phyloP scores from a whole-genome alignment of 2,888 invertebrate genomes.

The Tricholauxania praeusta region DNA sequence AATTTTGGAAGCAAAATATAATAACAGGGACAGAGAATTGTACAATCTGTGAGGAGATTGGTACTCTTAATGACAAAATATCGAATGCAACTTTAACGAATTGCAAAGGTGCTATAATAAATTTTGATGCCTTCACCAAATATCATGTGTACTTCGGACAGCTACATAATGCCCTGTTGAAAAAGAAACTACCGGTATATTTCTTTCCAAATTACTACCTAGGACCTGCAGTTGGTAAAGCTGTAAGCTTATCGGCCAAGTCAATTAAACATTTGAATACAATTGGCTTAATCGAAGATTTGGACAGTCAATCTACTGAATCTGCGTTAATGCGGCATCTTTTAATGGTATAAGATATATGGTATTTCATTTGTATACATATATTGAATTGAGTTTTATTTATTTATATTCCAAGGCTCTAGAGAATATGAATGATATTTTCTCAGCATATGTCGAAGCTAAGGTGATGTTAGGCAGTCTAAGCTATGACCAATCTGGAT shows the following conservation, averaged over 20 bases:
- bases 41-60: constrained; percentile 60
- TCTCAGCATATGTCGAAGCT: constrained; percentile 66
- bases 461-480: background rate
- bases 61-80: constrained; percentile 62
- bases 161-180: constrained; percentile 61
- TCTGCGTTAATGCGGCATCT: constrained; percentile 59
- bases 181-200: constrained; percentile 60
- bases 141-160: constrained; percentile 62
- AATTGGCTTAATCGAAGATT: constrained; percentile 56
- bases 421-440: constrained; percentile 76
- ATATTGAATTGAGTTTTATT: too few relatives aligned
- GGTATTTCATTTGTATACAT: too few relatives aligned
- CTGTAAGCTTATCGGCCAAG: constrained; percentile 62
- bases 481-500: constrained; percentile 66
- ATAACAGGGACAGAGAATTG: constrained; percentile 57
- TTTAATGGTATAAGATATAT: constrained; percentile 39
- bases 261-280: constrained; percentile 61
- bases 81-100: constrained; percentile 63
- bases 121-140: constrained; percentile 63
- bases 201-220: constrained; percentile 63
- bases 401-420: constrained; percentile 68
- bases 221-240: constrained; percentile 63
- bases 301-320: constrained; percentile 52
- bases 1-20: constrained; percentile 57
- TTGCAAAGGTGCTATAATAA: constrained; percentile 58